Base-by-base conservation (phyloP, 2,113 vertebrate species). In the Rhodinocichla rosea region DNA sequence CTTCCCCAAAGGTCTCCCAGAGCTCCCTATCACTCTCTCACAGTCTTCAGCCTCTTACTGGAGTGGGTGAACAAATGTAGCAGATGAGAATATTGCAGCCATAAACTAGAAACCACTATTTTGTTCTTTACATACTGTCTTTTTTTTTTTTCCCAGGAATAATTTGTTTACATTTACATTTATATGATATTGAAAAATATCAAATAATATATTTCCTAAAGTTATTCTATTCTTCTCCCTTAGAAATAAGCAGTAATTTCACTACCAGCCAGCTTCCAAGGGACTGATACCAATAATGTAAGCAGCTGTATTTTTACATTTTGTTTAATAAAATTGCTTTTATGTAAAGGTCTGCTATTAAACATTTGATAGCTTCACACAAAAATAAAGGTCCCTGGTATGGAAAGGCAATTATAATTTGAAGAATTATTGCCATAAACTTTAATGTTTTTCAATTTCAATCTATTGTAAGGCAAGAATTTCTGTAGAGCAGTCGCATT, bases 401-500 rank as follows among this genome's bases (percentile, higher is more conserved):
- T 27, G 28, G 75, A 94, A 96, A 96, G 64, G 88, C 95, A 96
- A 96, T 96, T 96, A 93, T 89, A 96, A 94, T 93, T 89, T 91
- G 89, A 97, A 86, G 90, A 96, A 94, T 94, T 94, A 90, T 93
- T 93, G 71, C 93, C 79, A 95, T 97, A 95, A 97, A 95, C 55
- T 84, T 95, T 95, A 92, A 96, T 94, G 86, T 85, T 97, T 95
- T 97, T 95, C 93, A 89, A 76, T 96, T 97, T 92, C 79, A 76
- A 59, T 92, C 83, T 82, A 95, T 92, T 96, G 79, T 92, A 83
- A 95, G 47, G 89, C 30, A 87, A 89, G 85, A 78, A 95, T 78
- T 60, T 67, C 83, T 73, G 63, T 74, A 56, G 26, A 84, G 70
- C 53, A 82, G 77, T 57, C 0, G 0, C 53, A 74, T 92, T 95